These are phyloP conservation scores for Pseudococcus viburni DNA, from an alignment of 2,888 invertebrate genomes.

Conservation along the genomic window DNA sequence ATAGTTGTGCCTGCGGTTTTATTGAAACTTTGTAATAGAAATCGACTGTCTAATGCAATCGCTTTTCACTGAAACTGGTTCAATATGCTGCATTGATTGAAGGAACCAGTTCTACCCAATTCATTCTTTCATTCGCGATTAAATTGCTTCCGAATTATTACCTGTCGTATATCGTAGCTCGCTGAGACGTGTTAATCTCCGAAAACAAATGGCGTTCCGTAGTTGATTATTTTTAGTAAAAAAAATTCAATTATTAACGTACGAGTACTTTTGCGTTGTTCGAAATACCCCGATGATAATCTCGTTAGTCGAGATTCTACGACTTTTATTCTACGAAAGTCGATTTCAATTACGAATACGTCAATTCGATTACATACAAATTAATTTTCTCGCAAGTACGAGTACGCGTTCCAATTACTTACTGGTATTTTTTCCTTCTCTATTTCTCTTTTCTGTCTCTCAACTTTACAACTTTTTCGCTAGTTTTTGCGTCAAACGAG, in stretches of 20 bases:
- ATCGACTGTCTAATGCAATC: too few relatives aligned
- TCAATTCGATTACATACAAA: not conserved
- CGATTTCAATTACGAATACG: constrained; percentile 17
- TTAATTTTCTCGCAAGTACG: not conserved
- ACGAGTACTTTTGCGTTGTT: not conserved
- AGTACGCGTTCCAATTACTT: not conserved
- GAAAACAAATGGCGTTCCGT: too few relatives aligned
- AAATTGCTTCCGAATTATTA: too few relatives aligned
- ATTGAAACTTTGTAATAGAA: not conserved
- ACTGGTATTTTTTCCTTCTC: not conserved
- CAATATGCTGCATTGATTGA: not conserved
- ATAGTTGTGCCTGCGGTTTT: too few relatives aligned
- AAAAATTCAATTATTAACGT: not conserved
- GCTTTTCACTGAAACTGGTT: not conserved
- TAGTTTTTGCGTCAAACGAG: not conserved
- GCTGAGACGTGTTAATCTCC: too few relatives aligned
- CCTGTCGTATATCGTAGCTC: too few relatives aligned
- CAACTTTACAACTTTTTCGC: not conserved
- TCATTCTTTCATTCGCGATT: not conserved
- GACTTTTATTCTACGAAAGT: constrained; percentile 2
- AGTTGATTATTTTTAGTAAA: not conserved
- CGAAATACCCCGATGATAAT: not conserved
- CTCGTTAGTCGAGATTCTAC: not conserved
- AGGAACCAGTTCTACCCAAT: not conserved
- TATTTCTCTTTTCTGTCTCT: not conserved